Percentiles rank a stretch among this genome's conserved stretches.
Evolutionary conservation across 2,888 invertebrate genomes (phyloP).

Genomic region (Sphecodes monilicornis): DNA sequence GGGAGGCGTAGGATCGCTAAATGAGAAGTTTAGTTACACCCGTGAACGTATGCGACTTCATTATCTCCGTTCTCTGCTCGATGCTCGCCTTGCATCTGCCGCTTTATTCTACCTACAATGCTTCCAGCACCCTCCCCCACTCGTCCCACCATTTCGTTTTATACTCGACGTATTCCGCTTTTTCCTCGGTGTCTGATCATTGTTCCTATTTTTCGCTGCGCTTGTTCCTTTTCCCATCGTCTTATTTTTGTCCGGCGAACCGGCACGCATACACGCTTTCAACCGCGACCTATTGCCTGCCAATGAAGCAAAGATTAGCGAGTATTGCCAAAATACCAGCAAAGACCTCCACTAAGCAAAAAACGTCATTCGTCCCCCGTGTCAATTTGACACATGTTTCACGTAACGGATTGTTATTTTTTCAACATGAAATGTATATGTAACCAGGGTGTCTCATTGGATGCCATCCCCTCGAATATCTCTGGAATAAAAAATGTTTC

Average conservation of each 20-base stretch:
- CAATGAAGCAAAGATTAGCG: not conserved
- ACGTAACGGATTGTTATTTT: too few species aligned
- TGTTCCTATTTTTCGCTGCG: slow-evolving; percentile 21
- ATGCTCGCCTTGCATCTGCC: slow-evolving; percentile 33
- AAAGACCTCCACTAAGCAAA: not conserved
- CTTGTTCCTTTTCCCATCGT: slow-evolving; percentile 17
- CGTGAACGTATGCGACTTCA: slow-evolving; percentile 61
- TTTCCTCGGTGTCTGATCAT: slow-evolving; percentile 11
- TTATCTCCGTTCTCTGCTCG: slow-evolving; percentile 56
- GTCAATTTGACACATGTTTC: too few species aligned
- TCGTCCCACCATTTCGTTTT: not conserved
- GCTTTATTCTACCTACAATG: slow-evolving; percentile 35
- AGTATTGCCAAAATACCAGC: not conserved
- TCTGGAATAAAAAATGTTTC: too few species aligned
- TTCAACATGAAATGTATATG: too few species aligned
- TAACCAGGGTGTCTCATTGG: too few species aligned
- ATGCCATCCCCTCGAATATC: too few species aligned
- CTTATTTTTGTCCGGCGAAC: slow-evolving; percentile 21
- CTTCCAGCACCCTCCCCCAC: not conserved
- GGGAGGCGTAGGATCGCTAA: slow-evolving; percentile 36
- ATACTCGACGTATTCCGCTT: not conserved
- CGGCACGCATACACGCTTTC: slow-evolving; percentile 12
- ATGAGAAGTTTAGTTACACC: slow-evolving; percentile 67
- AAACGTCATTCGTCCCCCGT: too few species aligned
- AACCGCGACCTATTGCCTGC: not conserved